Percentiles rank a stretch among this genome's conserved stretches.
phyloP scores from a whole-genome alignment of 2,888 invertebrate species.

The Galerucella calmariensis region DNA sequence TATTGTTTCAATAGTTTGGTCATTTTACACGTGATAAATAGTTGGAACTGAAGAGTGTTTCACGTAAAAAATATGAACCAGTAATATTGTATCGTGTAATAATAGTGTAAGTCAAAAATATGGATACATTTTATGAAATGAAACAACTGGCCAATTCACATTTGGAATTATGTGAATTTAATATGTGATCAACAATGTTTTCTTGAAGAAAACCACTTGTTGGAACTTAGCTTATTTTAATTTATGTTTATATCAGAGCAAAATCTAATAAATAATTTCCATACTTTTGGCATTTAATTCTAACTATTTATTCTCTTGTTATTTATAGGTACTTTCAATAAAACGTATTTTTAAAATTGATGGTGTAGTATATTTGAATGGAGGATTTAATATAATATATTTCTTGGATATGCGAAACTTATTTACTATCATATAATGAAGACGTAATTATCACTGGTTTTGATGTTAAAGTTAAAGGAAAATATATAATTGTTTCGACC shows the following conservation, averaged over 20 bases:
- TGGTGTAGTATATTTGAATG: not conserved
- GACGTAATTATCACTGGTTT: too few relatives aligned
- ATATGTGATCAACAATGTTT: not conserved
- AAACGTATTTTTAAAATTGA: not conserved
- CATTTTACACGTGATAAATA: not conserved
- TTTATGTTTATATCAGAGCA: not conserved
- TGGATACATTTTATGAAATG: not conserved
- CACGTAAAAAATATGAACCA: not conserved
- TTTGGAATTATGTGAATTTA: not conserved
- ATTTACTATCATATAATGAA: too few relatives aligned
- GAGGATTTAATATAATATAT: too few relatives aligned
- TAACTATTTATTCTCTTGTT: not conserved
- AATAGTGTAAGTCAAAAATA: conserved; percentile 3
- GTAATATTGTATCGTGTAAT: not conserved
- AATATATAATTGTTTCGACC: too few relatives aligned
- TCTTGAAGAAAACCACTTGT: not conserved
- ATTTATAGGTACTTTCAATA: not conserved
- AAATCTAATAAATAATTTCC: conserved; percentile 9
- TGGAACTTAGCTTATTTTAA: not conserved
- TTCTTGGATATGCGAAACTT: too few relatives aligned
- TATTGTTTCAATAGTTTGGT: not conserved
- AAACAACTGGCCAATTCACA: too few relatives aligned
- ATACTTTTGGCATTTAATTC: not conserved
- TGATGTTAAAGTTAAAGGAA: too few relatives aligned
- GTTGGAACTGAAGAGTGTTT: not conserved